Evolutionary conservation across 37 sponge, comb jelly and placozoan genomes (phyloP).

Genomic region (Chondrosia reniformis): DNA sequence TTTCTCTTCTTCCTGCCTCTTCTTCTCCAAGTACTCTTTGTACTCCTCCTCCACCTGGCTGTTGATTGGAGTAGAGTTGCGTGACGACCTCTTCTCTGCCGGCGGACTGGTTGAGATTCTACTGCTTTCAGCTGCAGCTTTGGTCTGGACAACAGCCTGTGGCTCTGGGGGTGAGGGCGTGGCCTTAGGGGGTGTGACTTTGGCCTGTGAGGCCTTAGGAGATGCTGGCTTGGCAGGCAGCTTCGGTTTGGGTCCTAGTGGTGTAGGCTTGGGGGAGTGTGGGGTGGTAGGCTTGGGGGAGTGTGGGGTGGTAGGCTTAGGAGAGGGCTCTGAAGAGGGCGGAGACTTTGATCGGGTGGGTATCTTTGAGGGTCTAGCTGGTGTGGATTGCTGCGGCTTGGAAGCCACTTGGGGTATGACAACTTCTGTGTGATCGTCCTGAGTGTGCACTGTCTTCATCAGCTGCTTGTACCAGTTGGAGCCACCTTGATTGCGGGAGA

Average conservation of each 20-base stretch:
- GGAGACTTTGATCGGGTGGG: neutral
- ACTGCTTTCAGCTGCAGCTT: neutral
- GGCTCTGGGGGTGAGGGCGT: neutral
- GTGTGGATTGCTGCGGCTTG: neutral
- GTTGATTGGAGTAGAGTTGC: neutral
- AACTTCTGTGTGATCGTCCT: slow-evolving; percentile 1
- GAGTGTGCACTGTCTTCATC: slow-evolving; percentile 11
- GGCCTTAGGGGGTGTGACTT: neutral
- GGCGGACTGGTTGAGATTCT: neutral
- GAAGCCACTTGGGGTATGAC: neutral
- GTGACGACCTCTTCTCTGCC: neutral
- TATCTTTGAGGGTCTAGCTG: neutral
- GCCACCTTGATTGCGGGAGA: neutral
- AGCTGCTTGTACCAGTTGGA: slow-evolving; percentile 25
- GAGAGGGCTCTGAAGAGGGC: neutral
- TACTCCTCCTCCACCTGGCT: slow-evolving; percentile 6
- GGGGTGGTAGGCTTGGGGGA: neutral
- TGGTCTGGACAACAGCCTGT: neutral
- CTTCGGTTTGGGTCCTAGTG: neutral
- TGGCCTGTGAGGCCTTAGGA: neutral
- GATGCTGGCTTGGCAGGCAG: neutral
- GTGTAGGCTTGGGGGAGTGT: neutral
- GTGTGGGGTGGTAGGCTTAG: neutral
- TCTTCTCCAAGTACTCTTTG: neutral
- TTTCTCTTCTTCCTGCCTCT: neutral